Evolutionary conservation across 2,888 invertebrate species (phyloP).

Genomic region (Pammene fasciana): DNA sequence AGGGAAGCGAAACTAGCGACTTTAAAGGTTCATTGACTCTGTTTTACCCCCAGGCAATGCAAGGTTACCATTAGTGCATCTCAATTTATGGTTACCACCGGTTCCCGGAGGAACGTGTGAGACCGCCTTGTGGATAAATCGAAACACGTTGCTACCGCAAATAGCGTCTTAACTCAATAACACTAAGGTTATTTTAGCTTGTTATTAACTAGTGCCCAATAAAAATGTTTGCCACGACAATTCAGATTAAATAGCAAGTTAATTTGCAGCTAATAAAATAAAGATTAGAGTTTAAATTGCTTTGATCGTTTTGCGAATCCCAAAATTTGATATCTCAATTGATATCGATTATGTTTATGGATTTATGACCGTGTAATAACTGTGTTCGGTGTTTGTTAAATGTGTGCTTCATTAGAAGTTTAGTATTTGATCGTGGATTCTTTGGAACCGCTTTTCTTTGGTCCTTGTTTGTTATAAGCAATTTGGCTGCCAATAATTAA

Average conservation of each 20-base stretch:
- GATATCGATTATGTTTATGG: slow-evolving; percentile 43
- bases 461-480: slow-evolving; percentile 7
- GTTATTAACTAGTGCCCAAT: slow-evolving; percentile 10
- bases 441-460: slow-evolving; percentile 20
- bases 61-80: slow-evolving; percentile 44
- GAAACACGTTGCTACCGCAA: slow-evolving; percentile 13
- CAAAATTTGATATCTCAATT: slow-evolving; percentile 47
- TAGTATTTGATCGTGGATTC: slow-evolving; percentile 3
- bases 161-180: slow-evolving; percentile 12
- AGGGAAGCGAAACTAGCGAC: slow-evolving; percentile 30
- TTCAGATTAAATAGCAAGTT: slow-evolving; percentile 34
- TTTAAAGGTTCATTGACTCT: slow-evolving; percentile 45
- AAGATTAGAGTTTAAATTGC: slow-evolving; percentile 37
- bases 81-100: slow-evolving; percentile 44
- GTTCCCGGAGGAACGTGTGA: slow-evolving; percentile 46
- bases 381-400: slow-evolving; percentile 41
- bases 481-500: neutral
- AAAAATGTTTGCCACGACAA: slow-evolving; percentile 31
- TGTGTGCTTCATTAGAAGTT: slow-evolving; percentile 19
- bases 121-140: slow-evolving; percentile 45
- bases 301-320: slow-evolving; percentile 17
- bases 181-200: neutral
- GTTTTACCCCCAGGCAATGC: slow-evolving; percentile 41
- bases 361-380: slow-evolving; percentile 44
- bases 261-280: slow-evolving; percentile 31